Evolutionary conservation across 1,140 invertebrate genomes (phyloP).

Genomic region (Panonychus citri): DNA sequence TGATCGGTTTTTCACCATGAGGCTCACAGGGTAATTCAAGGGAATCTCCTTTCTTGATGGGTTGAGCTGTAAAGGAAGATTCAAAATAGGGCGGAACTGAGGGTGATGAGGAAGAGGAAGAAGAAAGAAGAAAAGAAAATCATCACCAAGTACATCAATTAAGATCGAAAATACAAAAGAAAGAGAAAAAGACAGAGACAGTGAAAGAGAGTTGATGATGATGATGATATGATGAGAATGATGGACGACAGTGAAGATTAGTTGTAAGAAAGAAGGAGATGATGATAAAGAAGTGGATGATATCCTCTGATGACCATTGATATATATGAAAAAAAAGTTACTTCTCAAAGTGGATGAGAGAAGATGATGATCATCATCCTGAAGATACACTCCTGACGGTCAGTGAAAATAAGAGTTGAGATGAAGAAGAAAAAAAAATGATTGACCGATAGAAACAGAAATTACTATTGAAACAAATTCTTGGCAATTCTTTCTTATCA

Average conservation of each 20-base stretch:
- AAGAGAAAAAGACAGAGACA: neutral
- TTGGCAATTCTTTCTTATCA: too few species aligned
- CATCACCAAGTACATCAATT: neutral
- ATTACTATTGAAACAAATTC: too few species aligned
- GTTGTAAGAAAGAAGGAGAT: too few species aligned
- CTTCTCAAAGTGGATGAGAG: too few species aligned
- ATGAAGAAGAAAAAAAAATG: neutral
- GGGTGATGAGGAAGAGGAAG: neutral
- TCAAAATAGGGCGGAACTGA: conserved; percentile 89
- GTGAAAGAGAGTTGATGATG: neutral
- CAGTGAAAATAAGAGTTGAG: neutral
- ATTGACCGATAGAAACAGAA: neutral
- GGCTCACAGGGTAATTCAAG: conserved; percentile 31
- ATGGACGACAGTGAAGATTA: neutral
- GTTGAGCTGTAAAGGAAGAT: conserved; percentile 70
- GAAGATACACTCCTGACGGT: too few species aligned
- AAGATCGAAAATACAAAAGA: neutral
- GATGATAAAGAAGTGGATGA: too few species aligned
- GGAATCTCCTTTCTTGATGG: conserved; percentile 12
- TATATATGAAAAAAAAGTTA: too few species aligned
- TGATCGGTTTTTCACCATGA: conserved; percentile 61
- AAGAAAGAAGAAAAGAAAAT: neutral
- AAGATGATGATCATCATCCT: too few species aligned
- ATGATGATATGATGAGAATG: neutral
- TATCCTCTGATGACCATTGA: too few species aligned